These are phyloP conservation scores for Neopelma chrysocephalum DNA, from an alignment of 2,797 vertebrate species.

Conservation along the genomic window DNA sequence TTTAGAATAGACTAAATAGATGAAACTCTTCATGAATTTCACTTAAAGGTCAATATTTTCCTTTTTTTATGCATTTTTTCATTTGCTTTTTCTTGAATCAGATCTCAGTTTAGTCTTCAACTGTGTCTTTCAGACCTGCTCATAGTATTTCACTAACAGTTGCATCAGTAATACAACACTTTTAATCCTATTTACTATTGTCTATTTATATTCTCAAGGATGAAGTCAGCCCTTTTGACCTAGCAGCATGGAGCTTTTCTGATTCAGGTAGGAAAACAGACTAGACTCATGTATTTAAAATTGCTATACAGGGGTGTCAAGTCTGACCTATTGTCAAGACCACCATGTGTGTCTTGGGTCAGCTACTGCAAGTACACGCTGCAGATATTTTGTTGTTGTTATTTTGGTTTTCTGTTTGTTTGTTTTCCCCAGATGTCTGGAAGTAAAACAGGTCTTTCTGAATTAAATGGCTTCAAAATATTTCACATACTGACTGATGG, in stretches of 20 bases:
- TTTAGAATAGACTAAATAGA: background rate
- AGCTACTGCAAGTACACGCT: background rate
- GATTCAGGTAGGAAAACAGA: background rate
- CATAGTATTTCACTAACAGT: background rate
- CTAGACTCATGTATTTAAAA: background rate
- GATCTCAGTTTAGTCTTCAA: background rate
- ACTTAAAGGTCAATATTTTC: background rate
- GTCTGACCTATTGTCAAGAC: background rate
- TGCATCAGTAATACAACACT: background rate
- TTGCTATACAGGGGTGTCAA: background rate
- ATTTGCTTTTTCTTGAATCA: background rate
- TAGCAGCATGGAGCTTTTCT: background rate
- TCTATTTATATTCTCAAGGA: conserved; percentile 38
- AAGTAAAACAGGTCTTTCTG: background rate
- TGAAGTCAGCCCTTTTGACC: background rate
- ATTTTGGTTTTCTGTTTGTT: background rate
- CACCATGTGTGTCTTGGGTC: background rate
- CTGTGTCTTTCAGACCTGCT: background rate
- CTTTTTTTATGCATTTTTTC: background rate
- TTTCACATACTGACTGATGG: background rate
- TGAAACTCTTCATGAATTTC: background rate
- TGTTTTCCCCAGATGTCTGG: background rate
- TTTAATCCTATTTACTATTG: conserved; percentile 19
- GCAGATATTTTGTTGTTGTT: background rate
- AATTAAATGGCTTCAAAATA: background rate